Percentiles rank a stretch among this genome's conserved stretches.
Evolutionary conservation across 2,113 vertebrate genomes (phyloP).

Genomic region (Delphinus delphis): DNA sequence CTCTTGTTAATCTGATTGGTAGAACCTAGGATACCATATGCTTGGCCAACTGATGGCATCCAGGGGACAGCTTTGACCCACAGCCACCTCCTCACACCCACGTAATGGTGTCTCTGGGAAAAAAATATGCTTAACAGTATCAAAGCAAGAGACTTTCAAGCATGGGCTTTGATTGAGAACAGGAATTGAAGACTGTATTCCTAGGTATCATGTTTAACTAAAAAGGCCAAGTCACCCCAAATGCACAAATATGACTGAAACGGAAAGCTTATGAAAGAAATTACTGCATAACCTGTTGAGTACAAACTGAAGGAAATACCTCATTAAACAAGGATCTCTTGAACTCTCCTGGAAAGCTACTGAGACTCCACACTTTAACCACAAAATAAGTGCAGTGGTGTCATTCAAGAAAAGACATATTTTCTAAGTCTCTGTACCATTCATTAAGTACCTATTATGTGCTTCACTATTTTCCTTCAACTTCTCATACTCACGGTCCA

Average conservation of each 20-base stretch:
- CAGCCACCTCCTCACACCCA: neutral
- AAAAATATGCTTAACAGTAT: neutral
- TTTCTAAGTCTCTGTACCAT: neutral
- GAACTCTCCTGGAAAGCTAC: neutral
- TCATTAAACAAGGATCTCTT: neutral
- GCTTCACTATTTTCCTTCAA: neutral
- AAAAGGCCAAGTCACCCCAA: neutral
- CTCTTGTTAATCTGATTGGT: neutral
- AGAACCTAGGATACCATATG: neutral
- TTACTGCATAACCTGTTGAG: neutral
- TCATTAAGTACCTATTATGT: neutral
- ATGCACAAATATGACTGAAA: constrained; percentile 16
- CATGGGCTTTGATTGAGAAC: neutral
- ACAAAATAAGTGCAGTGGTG: neutral
- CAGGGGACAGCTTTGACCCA: neutral
- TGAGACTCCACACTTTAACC: neutral
- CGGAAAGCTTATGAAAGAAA: neutral
- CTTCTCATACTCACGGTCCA: neutral
- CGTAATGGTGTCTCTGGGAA: neutral
- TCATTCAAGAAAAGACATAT: neutral
- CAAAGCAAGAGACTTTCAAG: neutral
- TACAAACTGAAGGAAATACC: neutral
- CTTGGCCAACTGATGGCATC: neutral
- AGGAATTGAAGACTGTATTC: neutral
- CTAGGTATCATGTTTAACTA: neutral